Conservation (phyloP, 2,888 invertebrate genomes). For the Nudaria mundana region DNA sequence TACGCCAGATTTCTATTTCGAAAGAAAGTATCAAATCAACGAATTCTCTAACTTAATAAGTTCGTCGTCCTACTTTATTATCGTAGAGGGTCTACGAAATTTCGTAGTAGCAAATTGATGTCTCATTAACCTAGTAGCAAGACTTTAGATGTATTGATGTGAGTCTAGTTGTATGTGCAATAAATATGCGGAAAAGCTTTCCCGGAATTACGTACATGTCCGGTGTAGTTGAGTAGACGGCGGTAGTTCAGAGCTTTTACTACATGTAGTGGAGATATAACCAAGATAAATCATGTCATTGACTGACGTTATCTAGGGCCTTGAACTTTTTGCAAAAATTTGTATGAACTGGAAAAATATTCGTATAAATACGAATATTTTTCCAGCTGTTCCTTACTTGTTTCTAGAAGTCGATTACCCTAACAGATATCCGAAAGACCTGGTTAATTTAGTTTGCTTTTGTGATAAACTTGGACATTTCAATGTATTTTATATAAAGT, state of each 20-base stretch:
- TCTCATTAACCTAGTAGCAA: slow-evolving; percentile 50
- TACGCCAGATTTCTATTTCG: slow-evolving; percentile 16
- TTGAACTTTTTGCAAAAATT: no score
- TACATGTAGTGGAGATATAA: slow-evolving; percentile 31
- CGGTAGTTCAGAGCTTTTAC: slow-evolving; percentile 25
- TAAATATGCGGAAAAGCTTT: slow-evolving; percentile 70
- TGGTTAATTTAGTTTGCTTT: no score
- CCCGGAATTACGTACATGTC: slow-evolving; percentile 67
- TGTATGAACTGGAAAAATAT: no score
- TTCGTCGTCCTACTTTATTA: slow-evolving; percentile 27
- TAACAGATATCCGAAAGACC: no score
- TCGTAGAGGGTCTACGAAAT: slow-evolving; percentile 33
- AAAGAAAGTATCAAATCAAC: slow-evolving; percentile 24
- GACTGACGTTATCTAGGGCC: slow-evolving; percentile 29
- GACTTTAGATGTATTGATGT: slow-evolving; percentile 42
- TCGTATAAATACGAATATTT: no score
- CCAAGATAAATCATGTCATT: slow-evolving; percentile 31
- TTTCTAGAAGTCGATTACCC: no score
- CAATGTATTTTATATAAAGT: no score
- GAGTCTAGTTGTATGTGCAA: slow-evolving; percentile 50
- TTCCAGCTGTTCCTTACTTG: no score
- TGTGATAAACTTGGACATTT: no score
- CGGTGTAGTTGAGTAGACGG: slow-evolving; percentile 38
- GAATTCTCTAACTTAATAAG: slow-evolving; percentile 3
- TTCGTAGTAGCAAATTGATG: slow-evolving; percentile 33